Base-by-base conservation (phyloP, 2,888 invertebrate species). In the Heteromyza rotundicornis region DNA sequence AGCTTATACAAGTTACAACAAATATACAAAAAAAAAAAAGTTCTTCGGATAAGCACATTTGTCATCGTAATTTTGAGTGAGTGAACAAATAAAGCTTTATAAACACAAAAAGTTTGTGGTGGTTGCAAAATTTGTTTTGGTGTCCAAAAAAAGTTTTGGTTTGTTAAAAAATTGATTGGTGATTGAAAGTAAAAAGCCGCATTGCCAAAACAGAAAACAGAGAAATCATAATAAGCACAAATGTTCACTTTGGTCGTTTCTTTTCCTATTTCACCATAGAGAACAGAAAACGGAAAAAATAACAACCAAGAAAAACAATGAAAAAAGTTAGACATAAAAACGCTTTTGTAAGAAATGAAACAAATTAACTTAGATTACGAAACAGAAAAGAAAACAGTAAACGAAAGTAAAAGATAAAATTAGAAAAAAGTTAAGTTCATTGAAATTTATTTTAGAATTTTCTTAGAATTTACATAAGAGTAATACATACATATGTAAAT, bases 21-120 rank as follows among this genome's bases (percentile, higher is more conserved):
- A 27, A 47, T 56, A 56, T 50, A 49, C 57, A 57, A 32, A n/a
- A n/a, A n/a, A n/a, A n/a, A n/a, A n/a, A 35, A 35, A 57, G 32
- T 52, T 27, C 10, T 50, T 58, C 35, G 17, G n/a, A 35, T 32
- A 55, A 60, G 51, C 51, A 57, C 51, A 52, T 57, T 60, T 60
- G 69, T 70, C 63, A 35, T 12, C 59, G 50, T 27, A 62, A 50
- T 35, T 57, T 57, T 20, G 50, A n/a, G n/a, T 57, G 49, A 27
- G 68, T 67, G 64, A 69, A 71, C 66, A 70, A 70, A 68, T 65
- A 69, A 71, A 70, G 70, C 70, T 58, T 57, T 50, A 55, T 65
- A 16, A 58, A 56, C 49, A 60, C 12, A 60, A 62, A 62, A 40
- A 61, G 24, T 52, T 36, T 56, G 24, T 57, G 40, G 52, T 53